These are phyloP conservation scores for Suncus etruscus DNA, from an alignment of 2,113 vertebrate genomes.

Conservation along the genomic window DNA sequence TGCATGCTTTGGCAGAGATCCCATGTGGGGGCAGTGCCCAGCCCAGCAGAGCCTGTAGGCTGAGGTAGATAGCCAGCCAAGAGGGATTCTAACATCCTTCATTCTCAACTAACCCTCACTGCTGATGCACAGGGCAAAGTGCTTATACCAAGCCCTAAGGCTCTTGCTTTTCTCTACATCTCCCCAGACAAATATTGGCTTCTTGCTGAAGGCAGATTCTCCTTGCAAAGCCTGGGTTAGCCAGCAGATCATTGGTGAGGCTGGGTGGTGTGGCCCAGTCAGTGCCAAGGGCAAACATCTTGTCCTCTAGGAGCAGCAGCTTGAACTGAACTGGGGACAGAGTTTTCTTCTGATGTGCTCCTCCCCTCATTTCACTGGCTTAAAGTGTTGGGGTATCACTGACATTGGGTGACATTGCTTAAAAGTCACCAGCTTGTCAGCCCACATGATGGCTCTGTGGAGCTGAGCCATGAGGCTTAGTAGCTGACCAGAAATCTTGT, in stretches of 20 bases:
- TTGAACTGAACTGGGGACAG: not conserved
- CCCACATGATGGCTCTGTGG: not conserved
- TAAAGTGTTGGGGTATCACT: not conserved
- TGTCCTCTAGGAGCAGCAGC: too few species aligned
- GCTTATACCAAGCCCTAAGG: too few species aligned
- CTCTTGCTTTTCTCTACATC: not conserved
- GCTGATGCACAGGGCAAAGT: too few species aligned
- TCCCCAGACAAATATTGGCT: not conserved
- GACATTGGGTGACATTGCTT: not conserved
- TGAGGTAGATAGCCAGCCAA: not conserved
- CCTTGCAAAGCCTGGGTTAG: not conserved
- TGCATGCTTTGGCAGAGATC: not conserved
- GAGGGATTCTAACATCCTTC: not conserved
- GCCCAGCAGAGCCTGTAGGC: too few species aligned
- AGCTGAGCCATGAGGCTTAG: not conserved
- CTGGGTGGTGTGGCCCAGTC: not conserved
- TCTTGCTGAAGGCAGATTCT: not conserved
- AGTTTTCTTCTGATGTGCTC: accelerated
- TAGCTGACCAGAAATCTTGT: not conserved
- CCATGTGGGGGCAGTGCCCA: not conserved
- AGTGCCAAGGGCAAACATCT: not conserved
- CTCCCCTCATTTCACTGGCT: not conserved
- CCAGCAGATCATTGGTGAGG: not conserved
- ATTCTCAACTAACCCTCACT: too few species aligned
- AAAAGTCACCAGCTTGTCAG: not conserved